Base-by-base conservation (phyloP, 1,140 invertebrate species). In the Neuroterus valhalla region DNA sequence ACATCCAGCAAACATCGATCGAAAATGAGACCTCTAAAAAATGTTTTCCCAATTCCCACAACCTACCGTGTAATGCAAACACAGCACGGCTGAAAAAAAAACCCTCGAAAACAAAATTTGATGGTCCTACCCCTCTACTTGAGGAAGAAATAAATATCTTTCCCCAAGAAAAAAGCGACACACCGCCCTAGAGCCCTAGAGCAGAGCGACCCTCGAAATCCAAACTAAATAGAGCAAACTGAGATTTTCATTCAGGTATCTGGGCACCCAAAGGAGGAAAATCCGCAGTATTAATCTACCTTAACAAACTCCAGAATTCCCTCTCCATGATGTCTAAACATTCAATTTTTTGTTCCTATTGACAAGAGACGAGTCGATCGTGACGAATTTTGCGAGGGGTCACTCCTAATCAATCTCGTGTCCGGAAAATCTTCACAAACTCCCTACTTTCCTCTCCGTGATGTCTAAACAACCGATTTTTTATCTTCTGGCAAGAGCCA, bases 281-380 rank as follows among this genome's bases (percentile, higher is more conserved):
- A 52, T 52, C 21, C 4, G 19, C 50, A n/a, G n/a, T n/a, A n/a
- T 38, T 31, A 6, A 8, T 38, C 10, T 8, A 38, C 31, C 31
- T 10, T 38, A 1, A 38, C 31, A 38, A 38, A 38, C 31, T 8
- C 10, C 6, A n/a, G 17, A 48, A 48, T 19, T 50, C 17, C 8
- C 50, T 52, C 50, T 52, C 50, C 19, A 52, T 52, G 50, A 52
- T 12, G 50, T 52, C 50, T 52, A 52, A 52, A 52, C 50, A 52
- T 21, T 21, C 11, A 2, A 52, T 21, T 52, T 52, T 52, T 52
- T 52, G 4, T 21, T 52, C 12, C 19, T 52, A 0, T 11, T 52
- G 8, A 2, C 19, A 2, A 8, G 3, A 48, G 46, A 17, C 46
- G 17, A 48, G 17, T 38, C 31, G 17, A 19, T 52, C 23, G 50